These are phyloP conservation scores for Atta colombica DNA, from an alignment of 1,140 invertebrate genomes.

Conservation along the genomic window DNA sequence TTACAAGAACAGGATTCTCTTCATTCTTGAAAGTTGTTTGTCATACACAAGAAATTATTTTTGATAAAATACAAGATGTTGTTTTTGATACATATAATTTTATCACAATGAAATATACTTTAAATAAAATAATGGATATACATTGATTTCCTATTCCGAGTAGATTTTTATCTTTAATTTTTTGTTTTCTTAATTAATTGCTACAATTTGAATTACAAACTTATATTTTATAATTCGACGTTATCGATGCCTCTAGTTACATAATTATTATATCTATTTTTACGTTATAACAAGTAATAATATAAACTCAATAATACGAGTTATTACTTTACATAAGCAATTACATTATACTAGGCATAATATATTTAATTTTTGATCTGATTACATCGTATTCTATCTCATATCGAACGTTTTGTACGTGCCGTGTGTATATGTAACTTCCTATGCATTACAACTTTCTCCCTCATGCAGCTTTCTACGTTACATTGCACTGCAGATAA, in stretches of 20 bases:
- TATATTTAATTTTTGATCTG: constrained; percentile 25
- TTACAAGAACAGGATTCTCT: background rate
- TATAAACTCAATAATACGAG: background rate
- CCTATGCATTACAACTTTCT: constrained; percentile 55
- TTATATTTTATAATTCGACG: background rate
- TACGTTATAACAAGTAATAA: too few species aligned
- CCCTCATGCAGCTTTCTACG: constrained; percentile 49
- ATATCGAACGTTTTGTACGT: constrained; percentile 5
- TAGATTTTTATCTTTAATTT: background rate
- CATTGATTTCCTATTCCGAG: background rate
- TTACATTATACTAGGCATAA: background rate
- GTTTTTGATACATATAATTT: background rate
- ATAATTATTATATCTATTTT: constrained; percentile 2
- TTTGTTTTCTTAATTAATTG: constrained; percentile 3
- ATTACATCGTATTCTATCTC: constrained; percentile 22
- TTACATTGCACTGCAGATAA: constrained; percentile 34
- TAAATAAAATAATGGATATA: background rate
- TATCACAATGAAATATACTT: background rate
- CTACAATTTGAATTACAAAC: background rate
- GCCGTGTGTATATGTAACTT: constrained; percentile 23
- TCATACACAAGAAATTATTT: background rate
- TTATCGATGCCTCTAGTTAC: background rate
- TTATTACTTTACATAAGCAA: constrained; percentile 33
- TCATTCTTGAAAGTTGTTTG: background rate
- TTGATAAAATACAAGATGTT: background rate